These are phyloP conservation scores for Parnassius glacialis DNA, from an alignment of 2,888 invertebrate genomes.

Conservation along the genomic window DNA sequence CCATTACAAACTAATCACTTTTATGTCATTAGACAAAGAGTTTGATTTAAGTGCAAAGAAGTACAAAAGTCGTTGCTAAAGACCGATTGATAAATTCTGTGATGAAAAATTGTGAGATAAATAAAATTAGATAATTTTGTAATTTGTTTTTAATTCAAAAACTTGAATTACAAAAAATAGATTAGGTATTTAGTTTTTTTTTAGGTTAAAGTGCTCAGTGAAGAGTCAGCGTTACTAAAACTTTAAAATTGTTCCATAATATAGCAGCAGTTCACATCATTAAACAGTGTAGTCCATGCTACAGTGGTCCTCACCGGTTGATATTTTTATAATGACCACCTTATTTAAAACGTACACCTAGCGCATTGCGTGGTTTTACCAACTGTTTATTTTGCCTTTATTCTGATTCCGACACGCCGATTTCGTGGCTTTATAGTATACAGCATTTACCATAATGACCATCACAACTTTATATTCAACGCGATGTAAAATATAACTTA, in stretches of 20 bases:
- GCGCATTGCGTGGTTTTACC: slow-evolving; percentile 57
- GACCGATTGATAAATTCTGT: too few species aligned
- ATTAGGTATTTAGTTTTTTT: too few species aligned
- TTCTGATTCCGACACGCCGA: slow-evolving; percentile 76
- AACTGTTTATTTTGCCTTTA: slow-evolving; percentile 78
- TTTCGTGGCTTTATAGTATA: slow-evolving; percentile 78
- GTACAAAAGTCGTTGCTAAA: too few species aligned
- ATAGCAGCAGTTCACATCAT: slow-evolving; percentile 11
- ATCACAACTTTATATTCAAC: slow-evolving; percentile 59
- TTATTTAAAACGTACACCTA: slow-evolving; percentile 52
- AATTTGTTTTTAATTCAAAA: too few species aligned
- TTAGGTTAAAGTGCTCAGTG: too few species aligned
- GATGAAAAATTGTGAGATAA: too few species aligned
- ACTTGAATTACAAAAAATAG: too few species aligned
- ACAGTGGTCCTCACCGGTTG: slow-evolving; percentile 31
- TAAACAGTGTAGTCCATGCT: slow-evolving; percentile 24
- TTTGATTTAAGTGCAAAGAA: neutral
- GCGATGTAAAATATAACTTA: slow-evolving; percentile 49
- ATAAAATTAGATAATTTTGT: too few species aligned
- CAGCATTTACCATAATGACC: slow-evolving; percentile 77
- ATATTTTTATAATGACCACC: slow-evolving; percentile 63
- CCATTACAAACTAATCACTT: too few species aligned
- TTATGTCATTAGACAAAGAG: too few species aligned
- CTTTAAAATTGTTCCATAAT: neutral
- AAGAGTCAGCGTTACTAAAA: too few species aligned